Base-by-base conservation (phyloP, 2,888 invertebrate species). In the Microctonus aethiopoides region DNA sequence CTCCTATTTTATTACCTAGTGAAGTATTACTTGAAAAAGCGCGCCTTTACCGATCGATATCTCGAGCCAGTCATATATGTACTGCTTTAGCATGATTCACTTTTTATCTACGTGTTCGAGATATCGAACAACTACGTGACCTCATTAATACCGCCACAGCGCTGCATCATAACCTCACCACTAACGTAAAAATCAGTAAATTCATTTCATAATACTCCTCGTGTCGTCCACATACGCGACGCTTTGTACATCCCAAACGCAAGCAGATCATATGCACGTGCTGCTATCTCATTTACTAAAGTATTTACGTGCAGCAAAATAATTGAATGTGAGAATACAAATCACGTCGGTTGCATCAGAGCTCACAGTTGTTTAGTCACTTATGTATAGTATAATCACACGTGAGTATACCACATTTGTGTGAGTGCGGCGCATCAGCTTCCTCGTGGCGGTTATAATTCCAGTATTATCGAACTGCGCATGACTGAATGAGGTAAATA, bases 181-280 rank as follows among this genome's bases (percentile, higher is more conserved):
- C 36, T 34, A 7, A 26, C n/a, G n/a, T 20, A 54, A 20, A 51
- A 39, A 56, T 56, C 54, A 56, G 29, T 65, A 41, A 65, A 24
- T 65, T 65, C 26, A 54, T 22, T 24, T 22, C n/a, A 36, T 62
- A 26, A 13, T 24, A 54, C 20, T 20, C n/a, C 20, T 20, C n/a
- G 46, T 52, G 63, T 63, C 52, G 32, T 24, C 52, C n/a, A 39
- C 32, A 52, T 63, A 63, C 26, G 26, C n/a, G 20, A 34, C 59
- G 34, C 26, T 61, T 4, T 22, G 52, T 26, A 13, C 7, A 22
- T 29, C 56, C n/a, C 29, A 24, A 36, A 54, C 56, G 22, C 26
- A 22, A 20, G 54, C 13, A 56, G 22, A 65, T 16, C 24, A 34
- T 56, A 24, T 24, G 34, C 65, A 20, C 46, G 51, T 52, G 36